Evolutionary conservation across 2,113 vertebrate genomes (phyloP), one percentile per base, ranked within the genome.

Genomic region (Trachemys scripta): DNA sequence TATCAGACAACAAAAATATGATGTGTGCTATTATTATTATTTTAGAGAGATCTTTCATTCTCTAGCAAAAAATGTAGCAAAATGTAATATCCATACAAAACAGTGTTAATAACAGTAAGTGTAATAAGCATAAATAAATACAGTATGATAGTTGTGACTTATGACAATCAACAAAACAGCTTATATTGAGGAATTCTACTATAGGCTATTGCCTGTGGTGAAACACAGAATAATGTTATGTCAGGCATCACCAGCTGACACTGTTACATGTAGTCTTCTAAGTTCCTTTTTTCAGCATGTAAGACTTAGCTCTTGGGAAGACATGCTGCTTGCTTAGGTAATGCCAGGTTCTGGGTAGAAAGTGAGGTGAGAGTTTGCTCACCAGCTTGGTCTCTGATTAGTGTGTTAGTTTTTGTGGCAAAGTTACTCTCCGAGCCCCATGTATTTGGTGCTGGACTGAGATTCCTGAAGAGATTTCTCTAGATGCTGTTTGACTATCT

Each of bases 1-100:
- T 92, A 94, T 95, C 56, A 49, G 31, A 80, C 51, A 92, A 88
- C 45, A 93, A 85, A 86, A 82, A 90, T 82, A 90, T 45, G 80
- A 42, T 25, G 16, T 2, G 14, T 75, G 17, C 87, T 57, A 9
- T 10, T 84, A 51, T 79, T 84, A 50, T n/a, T 83, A 50, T 78
- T 85, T 22, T 50, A 85, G 86, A 89, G 85, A 84, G 93, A 85
- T 87, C 0, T 49, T 84, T 91, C 29, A n/a, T 31, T 88, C 90
- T 38, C 87, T 50, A 35, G 65, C 56, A 82, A 90, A 90, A 94
- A 90, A 53, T 80, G 14, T 22, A 84, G 50, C 50, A 75, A 42
- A 91, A 96, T 17, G 24, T 91, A 29, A 79, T 90, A 84, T 89
- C 75, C 19, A 6, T 27, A 13, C 42, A 83, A 94, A 94, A 12